Conservation (phyloP, 2,113 vertebrate genomes). For the Pycnonotus jocosus region DNA sequence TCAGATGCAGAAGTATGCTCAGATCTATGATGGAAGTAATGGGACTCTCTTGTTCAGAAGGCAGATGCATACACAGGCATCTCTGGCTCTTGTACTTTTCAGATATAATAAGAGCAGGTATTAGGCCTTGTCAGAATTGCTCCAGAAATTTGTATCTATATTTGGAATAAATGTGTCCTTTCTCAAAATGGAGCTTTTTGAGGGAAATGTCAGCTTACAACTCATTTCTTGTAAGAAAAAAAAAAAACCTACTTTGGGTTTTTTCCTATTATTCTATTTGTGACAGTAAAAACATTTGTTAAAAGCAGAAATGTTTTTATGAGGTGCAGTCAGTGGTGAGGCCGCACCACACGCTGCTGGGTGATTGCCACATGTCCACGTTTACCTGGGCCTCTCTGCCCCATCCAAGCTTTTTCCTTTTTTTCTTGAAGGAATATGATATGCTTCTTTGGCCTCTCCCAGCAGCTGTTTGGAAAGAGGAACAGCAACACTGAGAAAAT, state of each 20-base stretch:
- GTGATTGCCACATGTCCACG: accelerated
- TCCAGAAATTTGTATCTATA: neutral
- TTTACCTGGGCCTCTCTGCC: neutral
- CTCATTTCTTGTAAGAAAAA: neutral
- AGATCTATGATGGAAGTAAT: neutral
- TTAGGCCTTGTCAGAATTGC: neutral
- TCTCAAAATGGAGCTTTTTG: neutral
- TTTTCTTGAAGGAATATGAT: neutral
- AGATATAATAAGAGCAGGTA: neutral
- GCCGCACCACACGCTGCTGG: accelerated
- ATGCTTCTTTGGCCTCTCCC: neutral
- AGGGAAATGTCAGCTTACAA: neutral
- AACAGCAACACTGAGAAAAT: neutral
- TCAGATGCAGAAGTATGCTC: neutral
- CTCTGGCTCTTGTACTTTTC: neutral
- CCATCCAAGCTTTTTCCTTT: neutral
- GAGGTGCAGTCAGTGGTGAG: neutral
- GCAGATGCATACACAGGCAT: neutral
- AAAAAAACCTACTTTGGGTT: neutral
- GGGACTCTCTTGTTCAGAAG: neutral
- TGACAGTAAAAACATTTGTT: neutral
- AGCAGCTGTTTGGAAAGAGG: neutral
- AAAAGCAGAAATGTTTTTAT: neutral
- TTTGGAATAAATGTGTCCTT: neutral
- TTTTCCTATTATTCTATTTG: neutral